Base-by-base conservation (phyloP, 2,888 invertebrate species). In the Ganaspis brasiliensis region DNA sequence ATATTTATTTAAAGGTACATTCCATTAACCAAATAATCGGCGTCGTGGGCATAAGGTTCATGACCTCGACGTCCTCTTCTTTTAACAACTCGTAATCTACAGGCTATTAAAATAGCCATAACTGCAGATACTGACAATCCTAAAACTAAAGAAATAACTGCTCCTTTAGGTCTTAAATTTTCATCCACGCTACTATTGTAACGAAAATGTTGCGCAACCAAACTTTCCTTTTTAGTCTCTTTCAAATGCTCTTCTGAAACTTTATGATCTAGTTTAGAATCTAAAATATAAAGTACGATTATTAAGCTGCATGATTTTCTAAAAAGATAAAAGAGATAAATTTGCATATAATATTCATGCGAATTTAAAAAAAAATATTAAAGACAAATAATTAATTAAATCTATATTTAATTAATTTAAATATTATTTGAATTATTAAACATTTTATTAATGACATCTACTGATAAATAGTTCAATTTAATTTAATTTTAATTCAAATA, bases 1-100 rank as follows among this genome's bases (percentile, higher is more conserved):
- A n/a, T 16, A 45, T 67, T 77, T 75, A 81, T 87, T 94, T 95
- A 98, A 90, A 98, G 95, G 92, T 98, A 99, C 98, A 99, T 98
- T 88, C 98, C 98, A 92, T 99, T 98, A 86, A 99, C 98, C 87
- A 99, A 94, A 92, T 98, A 98, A 93, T 98, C 98, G 0, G 98
- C 98, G 92, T 98, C 98, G 91, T 98, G 97, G 40, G 97, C 96
- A 89, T 96, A 96, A 19, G 96, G 94, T 71, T 95, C 94, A 91
- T 97, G 96, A 77, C 96, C 96, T 67, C 96, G 95, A 85, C 96
- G 94, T 81, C 95, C 93, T 75, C 96, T 93, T 83, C 96, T 94
- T 74, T 94, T 92, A 19, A 97, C 95, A 77, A 96, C 95, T 84
- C 97, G 94, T 90, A 97, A 93, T 73, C 98, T 94, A 89, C 97